A percentile compares a stretch with the other conserved stretches of the same genome.
Conservation (phyloP, 2,888 invertebrate species). For the Tipula confusa region DNA sequence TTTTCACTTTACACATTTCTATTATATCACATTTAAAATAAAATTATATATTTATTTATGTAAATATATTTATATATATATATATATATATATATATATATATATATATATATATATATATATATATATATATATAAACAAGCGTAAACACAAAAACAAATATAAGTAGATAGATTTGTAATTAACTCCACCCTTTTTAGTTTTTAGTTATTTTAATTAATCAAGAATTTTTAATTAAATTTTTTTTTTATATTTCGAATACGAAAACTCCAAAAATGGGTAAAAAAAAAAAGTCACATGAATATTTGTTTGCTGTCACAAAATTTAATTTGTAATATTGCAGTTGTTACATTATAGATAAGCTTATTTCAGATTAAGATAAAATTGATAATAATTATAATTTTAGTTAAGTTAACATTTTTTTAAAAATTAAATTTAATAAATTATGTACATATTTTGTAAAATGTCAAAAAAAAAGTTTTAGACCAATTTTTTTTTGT, state of each 20-base stretch:
- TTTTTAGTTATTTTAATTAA: background rate
- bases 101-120: no score
- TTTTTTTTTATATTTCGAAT: background rate
- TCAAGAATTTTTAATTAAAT: slow-evolving; percentile 20
- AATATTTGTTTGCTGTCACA: background rate
- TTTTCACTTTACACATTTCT: slow-evolving; percentile 20
- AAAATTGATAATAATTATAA: slow-evolving; percentile 1
- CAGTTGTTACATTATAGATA: background rate
- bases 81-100: no score
- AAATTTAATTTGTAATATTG: background rate
- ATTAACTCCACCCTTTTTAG: slow-evolving; percentile 21
- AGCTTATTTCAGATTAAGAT: background rate
- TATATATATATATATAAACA: slow-evolving; percentile 1
- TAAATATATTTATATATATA: no score
- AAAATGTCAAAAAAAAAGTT: background rate
- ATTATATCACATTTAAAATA: background rate
- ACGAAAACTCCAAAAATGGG: background rate
- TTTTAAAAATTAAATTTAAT: background rate
- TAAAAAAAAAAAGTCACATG: slow-evolving; percentile 13
- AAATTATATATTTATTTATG: no score
- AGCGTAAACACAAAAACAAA: background rate
- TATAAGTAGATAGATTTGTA: background rate
- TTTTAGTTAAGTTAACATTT: background rate
- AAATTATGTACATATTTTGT: background rate
- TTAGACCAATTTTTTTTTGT: background rate